Evolutionary conservation across 2,888 invertebrate genomes (phyloP), one percentile per base, ranked within the genome.

Genomic region (Anaspis maculata): DNA sequence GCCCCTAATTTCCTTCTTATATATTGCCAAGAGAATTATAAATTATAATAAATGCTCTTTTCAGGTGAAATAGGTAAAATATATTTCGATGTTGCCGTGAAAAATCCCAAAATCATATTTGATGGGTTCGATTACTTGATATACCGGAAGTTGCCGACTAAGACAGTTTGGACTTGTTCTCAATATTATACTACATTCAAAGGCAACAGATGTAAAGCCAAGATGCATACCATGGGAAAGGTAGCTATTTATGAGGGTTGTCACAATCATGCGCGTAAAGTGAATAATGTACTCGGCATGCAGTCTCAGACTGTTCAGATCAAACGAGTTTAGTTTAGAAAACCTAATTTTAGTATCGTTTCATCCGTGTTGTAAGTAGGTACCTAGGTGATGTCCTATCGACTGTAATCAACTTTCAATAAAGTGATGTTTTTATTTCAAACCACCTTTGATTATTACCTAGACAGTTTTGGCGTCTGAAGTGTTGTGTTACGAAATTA

Each of bases 71-170:
- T 35, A 52, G 54, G 50, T 32, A 38, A 33, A 15, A 48, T 54
- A 11, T 48, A 45, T 31, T 45, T 54, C 23, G 37, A 41, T 10
- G 40, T 42, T 14, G 52, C 46, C 14, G 35, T 34, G 22, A 54
- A 52, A 31, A 45, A 52, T 13, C 50, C 54, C 4, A 52, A 50
- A 41, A 45, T 56, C 26, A 46, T 56, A 30, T 27, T 56, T 12
- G 45, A 54, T 27, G 36, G 51, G 4, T 44, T 48, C 31, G 46
- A 44, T 4, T 54, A 43, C 30, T 35, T 44, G 4, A 32, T 37
- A 21, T 32, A 37, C 14, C 32, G 35, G 12, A 39, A 34, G 29
- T 12, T 31, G 9, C 34, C 39, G 3, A 22, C 27, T 11, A 39
- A 39, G 27, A 39, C 39, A 7, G 26, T 34, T 1, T 39, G 39